Conservation (phyloP, 2,113 vertebrate genomes). For the Gambusia affinis region DNA sequence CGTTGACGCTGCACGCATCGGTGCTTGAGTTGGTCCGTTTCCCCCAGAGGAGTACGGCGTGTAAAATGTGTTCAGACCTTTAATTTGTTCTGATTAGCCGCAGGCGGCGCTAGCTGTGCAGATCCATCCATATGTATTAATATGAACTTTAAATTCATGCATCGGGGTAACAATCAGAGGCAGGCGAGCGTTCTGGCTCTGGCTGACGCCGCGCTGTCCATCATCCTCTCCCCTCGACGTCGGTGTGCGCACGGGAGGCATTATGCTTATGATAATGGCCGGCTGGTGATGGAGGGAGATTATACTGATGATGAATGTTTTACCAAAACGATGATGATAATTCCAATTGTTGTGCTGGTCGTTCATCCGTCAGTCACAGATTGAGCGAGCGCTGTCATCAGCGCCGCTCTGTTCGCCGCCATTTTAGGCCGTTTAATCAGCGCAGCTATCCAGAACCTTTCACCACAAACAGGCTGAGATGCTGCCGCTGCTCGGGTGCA, state of each 20-base stretch:
- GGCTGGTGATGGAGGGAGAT: slow-evolving; percentile 54
- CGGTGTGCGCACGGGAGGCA: slow-evolving; percentile 25
- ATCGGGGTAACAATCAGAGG: slow-evolving; percentile 12
- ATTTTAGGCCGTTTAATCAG: slow-evolving; percentile 43
- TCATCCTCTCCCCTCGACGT: slow-evolving; percentile 2
- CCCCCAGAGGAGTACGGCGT: slow-evolving; percentile 22
- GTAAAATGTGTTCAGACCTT: slow-evolving; percentile 43
- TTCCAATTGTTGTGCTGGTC: slow-evolving; percentile 57
- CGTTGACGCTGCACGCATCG: slow-evolving; percentile 40
- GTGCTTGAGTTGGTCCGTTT: slow-evolving; percentile 14
- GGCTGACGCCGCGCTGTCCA: slow-evolving; percentile 2
- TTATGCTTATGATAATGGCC: slow-evolving; percentile 60
- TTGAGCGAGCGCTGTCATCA: slow-evolving; percentile 37
- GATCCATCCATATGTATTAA: slow-evolving; percentile 54
- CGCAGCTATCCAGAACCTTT: slow-evolving; percentile 23
- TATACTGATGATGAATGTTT: slow-evolving; percentile 71
- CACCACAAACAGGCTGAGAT: slow-evolving; percentile 11
- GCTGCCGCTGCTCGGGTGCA: not conserved
- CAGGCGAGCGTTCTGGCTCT: slow-evolving; percentile 15
- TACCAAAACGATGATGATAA: slow-evolving; percentile 68
- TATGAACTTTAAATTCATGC: slow-evolving; percentile 3
- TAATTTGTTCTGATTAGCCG: slow-evolving; percentile 54
- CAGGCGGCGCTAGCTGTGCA: slow-evolving; percentile 39
- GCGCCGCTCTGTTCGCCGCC: not conserved
- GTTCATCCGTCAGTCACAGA: slow-evolving; percentile 63